Evolutionary conservation across 53 echinoderm and acorn worm species (phyloP).

Genomic region (Temnopleurus reevesii): DNA sequence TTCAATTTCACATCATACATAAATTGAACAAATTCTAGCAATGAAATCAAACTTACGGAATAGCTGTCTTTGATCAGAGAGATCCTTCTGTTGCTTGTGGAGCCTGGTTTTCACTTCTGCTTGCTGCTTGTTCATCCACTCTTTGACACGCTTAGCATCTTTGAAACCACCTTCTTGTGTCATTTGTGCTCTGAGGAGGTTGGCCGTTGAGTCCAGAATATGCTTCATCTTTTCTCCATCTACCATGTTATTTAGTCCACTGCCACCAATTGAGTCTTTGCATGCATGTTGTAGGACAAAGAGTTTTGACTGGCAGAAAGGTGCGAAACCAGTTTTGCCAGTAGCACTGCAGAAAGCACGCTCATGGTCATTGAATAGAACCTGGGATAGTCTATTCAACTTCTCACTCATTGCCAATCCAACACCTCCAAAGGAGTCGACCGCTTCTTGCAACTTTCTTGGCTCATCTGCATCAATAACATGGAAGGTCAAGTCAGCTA

Average conservation of each 20-base stretch:
- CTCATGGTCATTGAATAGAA: slow-evolving; percentile 30
- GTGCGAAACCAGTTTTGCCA: slow-evolving; percentile 18
- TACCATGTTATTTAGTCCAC: neutral
- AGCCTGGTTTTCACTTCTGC: neutral
- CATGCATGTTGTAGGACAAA: slow-evolving; percentile 28
- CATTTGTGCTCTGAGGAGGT: slow-evolving; percentile 12
- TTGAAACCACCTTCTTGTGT: neutral
- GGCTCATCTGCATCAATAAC: slow-evolving; percentile 1
- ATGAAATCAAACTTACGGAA: neutral
- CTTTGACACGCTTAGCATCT: neutral
- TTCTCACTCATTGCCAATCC: slow-evolving; percentile 47
- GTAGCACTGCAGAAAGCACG: slow-evolving; percentile 50
- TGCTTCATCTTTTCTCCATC: slow-evolving; percentile 13
- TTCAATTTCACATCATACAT: no score
- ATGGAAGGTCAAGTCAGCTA: slow-evolving; percentile 16
- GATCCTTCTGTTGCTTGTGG: neutral
- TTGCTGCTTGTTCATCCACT: slow-evolving; percentile 26
- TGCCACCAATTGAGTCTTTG: neutral
- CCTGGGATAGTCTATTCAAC: neutral
- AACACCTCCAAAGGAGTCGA: neutral
- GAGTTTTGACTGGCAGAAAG: slow-evolving; percentile 34
- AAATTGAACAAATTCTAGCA: no score
- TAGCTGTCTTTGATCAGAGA: neutral
- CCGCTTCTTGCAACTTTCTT: slow-evolving; percentile 30
- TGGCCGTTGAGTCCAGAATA: slow-evolving; percentile 29